Evolutionary conservation across 2,888 invertebrate species (phyloP), one percentile per base, ranked within the genome.

Genomic region (Lamellibrachia columna): DNA sequence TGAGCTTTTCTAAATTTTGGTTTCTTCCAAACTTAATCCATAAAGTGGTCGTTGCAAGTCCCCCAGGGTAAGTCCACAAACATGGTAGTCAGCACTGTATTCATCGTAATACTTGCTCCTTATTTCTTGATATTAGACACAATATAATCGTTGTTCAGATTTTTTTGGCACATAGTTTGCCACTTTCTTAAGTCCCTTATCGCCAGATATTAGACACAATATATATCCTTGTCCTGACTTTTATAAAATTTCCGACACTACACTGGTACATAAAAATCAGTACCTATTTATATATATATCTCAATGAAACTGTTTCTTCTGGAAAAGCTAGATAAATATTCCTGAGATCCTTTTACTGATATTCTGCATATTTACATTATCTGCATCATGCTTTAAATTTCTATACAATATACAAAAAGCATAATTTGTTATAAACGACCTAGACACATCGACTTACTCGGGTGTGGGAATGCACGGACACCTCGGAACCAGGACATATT

Each of bases 11-110:
- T 75, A 75, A 75, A 22, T 75, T 75, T 75, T 75, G 15, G 75
- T 75, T 60, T 60, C 75, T 75, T 75, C 75, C 75, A 75, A 75
- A 75, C 75, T 75, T 75, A 75, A 75, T 75, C 75, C 75, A 75
- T 75, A 75, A 75, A 75, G 75, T 75, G 75, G 75, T 75, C 75
- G 75, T 75, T 75, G 75, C 75, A 11, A 75, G 75, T 75, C 75
- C 75, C 75, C 75, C 75, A 75, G 75, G 75, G 75, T 22, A 75
- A 75, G 75, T 75, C 75, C 75, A 75, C 75, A 75, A 22, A 75
- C 75, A 75, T 75, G 75, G 75, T 75, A 75, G 75, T 75, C 75
- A 75, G 75, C 75, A 75, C n/a, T n/a, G 75, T 75, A 75, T 75
- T 75, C 75, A 75, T n/a, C 75, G 75, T 11, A 75, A 75, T n/a